Evolutionary conservation across 2,888 invertebrate species (phyloP).

Genomic region (Apamea sordens): DNA sequence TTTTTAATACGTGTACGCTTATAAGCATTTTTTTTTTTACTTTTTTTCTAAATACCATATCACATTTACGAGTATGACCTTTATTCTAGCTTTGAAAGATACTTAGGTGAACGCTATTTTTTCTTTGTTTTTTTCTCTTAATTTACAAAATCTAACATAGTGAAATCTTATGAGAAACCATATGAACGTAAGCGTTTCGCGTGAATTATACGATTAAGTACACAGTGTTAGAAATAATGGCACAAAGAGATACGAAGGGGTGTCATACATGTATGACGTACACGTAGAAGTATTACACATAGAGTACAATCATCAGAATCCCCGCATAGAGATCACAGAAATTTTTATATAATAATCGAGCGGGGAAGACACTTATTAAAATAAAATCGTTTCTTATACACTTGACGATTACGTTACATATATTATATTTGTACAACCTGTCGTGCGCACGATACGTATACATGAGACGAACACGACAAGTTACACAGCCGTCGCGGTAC

Average conservation of each 20-base stretch:
- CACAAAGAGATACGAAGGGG: slow-evolving; percentile 74
- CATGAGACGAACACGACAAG: slow-evolving; percentile 46
- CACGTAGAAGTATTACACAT: slow-evolving; percentile 25
- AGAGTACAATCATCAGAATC: slow-evolving; percentile 38
- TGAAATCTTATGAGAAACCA: slow-evolving; percentile 70
- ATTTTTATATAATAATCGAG: slow-evolving; percentile 55
- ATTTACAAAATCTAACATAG: slow-evolving; percentile 76
- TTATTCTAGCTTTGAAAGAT: slow-evolving; percentile 79
- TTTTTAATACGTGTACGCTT: slow-evolving; percentile 81
- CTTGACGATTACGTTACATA: slow-evolving; percentile 39
- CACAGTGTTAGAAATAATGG: slow-evolving; percentile 74
- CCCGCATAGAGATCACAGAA: slow-evolving; percentile 62
- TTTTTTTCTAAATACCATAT: slow-evolving; percentile 83
- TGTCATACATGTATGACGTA: slow-evolving; percentile 47
- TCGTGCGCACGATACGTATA: slow-evolving; percentile 26
- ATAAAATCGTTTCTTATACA: slow-evolving; percentile 45
- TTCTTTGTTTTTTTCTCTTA: slow-evolving; percentile 72
- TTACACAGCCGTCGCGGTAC: slow-evolving; percentile 63
- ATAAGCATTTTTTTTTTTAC: slow-evolving; percentile 81
- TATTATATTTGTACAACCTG: slow-evolving; percentile 46
- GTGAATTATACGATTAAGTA: slow-evolving; percentile 76
- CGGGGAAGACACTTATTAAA: slow-evolving; percentile 48
- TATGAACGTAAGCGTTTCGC: slow-evolving; percentile 69
- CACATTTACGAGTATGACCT: slow-evolving; percentile 88
- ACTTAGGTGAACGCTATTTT: slow-evolving; percentile 80